These are phyloP conservation scores for Marcusenius ussheri DNA, from an alignment of 2,113 vertebrate genomes.

Conservation along the genomic window DNA sequence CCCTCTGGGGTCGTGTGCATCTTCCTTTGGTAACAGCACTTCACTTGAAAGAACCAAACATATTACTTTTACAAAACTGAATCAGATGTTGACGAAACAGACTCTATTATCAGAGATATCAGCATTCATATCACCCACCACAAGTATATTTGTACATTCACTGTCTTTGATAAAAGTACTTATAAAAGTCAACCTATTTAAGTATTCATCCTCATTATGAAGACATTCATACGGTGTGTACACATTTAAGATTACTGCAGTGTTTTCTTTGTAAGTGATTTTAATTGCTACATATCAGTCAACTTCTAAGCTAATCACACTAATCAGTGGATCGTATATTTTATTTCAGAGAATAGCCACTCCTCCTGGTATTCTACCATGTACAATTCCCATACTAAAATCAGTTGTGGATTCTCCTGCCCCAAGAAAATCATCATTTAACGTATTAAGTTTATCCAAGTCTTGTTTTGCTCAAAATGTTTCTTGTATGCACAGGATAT, in stretches of 20 bases:
- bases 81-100: no score
- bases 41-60: no score
- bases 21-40: no score
- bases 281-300: neutral
- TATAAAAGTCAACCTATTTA: neutral
- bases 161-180: neutral
- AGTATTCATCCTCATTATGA: neutral
- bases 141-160: neutral
- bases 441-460: neutral
- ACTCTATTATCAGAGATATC: no score
- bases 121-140: no score
- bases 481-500: neutral
- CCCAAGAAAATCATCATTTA: constrained; percentile 3
- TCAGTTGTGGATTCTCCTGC: constrained; percentile 15
- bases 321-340: constrained; percentile 16
- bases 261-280: neutral
- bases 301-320: neutral
- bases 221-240: neutral
- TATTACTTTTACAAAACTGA: no score
- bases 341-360: constrained; percentile 6
- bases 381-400: neutral
- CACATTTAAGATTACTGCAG: neutral
- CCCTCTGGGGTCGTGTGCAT: no score
- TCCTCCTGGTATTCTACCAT: neutral
- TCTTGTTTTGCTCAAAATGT: neutral